Base-by-base conservation (phyloP, 2,888 invertebrate species). In the Altica lythri region DNA sequence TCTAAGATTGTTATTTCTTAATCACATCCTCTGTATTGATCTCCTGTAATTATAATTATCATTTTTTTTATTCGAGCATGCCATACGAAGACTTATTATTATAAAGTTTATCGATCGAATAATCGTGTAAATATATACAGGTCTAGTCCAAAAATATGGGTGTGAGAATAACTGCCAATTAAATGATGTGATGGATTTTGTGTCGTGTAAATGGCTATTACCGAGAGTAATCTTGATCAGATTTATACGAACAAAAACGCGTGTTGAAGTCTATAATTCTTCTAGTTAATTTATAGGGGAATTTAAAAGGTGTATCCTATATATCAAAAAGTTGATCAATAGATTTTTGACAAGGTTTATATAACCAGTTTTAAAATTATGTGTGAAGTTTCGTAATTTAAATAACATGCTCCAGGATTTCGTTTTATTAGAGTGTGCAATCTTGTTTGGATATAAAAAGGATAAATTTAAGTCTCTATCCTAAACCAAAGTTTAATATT, bases 1-100 rank as follows among this genome's bases (percentile, higher is more conserved):
- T n/a, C n/a, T n/a, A n/a, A n/a, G n/a, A n/a, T n/a, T n/a, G n/a
- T n/a, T n/a, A n/a, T n/a, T n/a, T n/a, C n/a, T n/a, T n/a, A n/a
- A n/a, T n/a, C n/a, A n/a, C n/a, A 22, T 22, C 8, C 22, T 22
- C 22, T 5, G 8, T 22, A 22, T 22, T 8, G 22, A 27, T 27
- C 27, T n/a, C 27, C 27, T 27, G n/a, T 27, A 27, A 27, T 27
- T 27, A 27, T 10, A 27, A 27, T n/a, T 27, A 27, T 27, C 27
- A 10, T 27, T 27, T 27, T 27, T 4, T 27, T n/a, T n/a, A 27
- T n/a, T 27, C 27, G 27, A 27, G n/a, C 4, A 8, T n/a, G 3
- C 4, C 8, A 27, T 27, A 27, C 27, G 27, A 8, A 2, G 2
- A 9, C n/a, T 2, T 27, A 10, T 27, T 27, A 27, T 27, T 27